A percentile compares a stretch with the other conserved stretches of the same genome.
Evolutionary conservation across 1,140 invertebrate species (phyloP).

Genomic region (Formica selysi): DNA sequence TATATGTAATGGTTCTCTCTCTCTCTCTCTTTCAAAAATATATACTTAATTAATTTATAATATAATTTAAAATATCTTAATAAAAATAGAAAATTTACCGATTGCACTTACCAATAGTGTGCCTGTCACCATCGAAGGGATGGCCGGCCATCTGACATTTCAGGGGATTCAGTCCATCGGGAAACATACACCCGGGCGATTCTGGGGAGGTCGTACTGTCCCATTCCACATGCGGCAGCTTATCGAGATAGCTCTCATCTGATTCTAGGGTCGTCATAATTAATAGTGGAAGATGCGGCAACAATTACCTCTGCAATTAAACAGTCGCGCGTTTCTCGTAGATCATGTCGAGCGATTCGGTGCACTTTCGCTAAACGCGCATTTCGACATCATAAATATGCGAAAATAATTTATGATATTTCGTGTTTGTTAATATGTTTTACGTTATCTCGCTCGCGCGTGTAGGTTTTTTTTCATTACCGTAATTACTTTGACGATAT

Average conservation of each 20-base stretch:
- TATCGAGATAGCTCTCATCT: conserved; percentile 68
- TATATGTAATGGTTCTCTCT: neutral
- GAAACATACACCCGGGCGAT: conserved; percentile 69
- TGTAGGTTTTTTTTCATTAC: too few relatives aligned
- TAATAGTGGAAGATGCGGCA: conserved; percentile 21
- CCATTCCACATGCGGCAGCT: conserved; percentile 57
- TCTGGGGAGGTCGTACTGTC: conserved; percentile 15
- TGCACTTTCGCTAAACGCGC: neutral
- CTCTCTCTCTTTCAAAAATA: too few relatives aligned
- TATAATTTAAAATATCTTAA: neutral
- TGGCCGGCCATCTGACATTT: conserved; percentile 92
- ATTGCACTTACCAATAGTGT: conserved; percentile 86
- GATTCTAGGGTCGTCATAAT: conserved; percentile 71
- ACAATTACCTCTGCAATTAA: conserved; percentile 72
- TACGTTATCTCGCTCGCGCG: too few relatives aligned
- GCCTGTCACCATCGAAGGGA: conserved; percentile 86
- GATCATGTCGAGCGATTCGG: neutral
- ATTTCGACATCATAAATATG: neutral
- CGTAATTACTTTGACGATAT: too few relatives aligned
- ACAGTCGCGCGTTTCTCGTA: conserved; percentile 49
- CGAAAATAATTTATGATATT: too few relatives aligned
- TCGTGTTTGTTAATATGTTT: too few relatives aligned
- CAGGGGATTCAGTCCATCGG: conserved; percentile 80
- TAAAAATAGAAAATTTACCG: neutral
- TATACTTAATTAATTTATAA: neutral